Evolutionary conservation across 2,797 vertebrate genomes (phyloP).

Genomic region (Halcyon leucocephala): DNA sequence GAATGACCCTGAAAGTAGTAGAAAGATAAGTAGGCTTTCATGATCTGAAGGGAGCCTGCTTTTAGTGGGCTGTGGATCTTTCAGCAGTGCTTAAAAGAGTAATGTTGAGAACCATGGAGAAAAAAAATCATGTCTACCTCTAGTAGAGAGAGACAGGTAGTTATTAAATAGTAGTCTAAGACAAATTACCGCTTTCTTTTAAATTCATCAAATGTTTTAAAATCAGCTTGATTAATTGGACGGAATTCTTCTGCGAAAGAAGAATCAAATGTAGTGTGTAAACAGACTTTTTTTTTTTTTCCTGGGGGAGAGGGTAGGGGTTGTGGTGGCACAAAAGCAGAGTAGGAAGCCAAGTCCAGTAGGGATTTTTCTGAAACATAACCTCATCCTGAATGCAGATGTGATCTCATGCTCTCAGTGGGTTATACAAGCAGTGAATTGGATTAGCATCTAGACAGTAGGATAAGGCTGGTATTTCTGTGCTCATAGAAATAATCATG

Average conservation of each 20-base stretch:
- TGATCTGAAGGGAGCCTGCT: background rate
- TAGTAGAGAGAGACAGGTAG: background rate
- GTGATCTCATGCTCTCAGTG: background rate
- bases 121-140: background rate
- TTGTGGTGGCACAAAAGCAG: background rate
- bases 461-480: background rate
- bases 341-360: background rate
- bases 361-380: background rate
- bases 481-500: background rate
- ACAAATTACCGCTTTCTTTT: background rate
- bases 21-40: background rate
- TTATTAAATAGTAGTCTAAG: background rate
- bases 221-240: background rate
- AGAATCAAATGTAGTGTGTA: background rate
- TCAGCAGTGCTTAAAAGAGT: background rate
- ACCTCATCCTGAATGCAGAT: background rate
- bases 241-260: background rate
- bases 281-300: background rate
- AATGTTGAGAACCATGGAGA: background rate
- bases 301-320: fast-evolving
- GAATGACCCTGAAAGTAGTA: background rate
- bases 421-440: background rate
- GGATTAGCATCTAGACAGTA: background rate
- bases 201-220: background rate
- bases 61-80: background rate